A percentile compares a stretch with the other conserved stretches of the same genome.
These are phyloP conservation scores for Drosophila pruinosa DNA, from an alignment of 1,140 invertebrate species.

Conservation along the genomic window DNA sequence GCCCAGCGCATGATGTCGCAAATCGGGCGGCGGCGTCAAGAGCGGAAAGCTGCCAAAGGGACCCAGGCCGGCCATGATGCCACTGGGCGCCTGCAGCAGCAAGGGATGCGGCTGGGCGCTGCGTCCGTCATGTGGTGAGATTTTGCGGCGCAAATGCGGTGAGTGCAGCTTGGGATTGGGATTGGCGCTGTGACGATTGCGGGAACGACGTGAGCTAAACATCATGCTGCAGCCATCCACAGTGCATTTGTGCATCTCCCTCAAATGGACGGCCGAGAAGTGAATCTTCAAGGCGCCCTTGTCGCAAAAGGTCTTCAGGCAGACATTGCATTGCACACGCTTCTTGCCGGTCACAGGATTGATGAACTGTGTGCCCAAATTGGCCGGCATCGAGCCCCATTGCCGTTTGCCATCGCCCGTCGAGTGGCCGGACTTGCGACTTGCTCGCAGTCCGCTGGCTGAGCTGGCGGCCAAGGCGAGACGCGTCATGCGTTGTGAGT, in stretches of 20 bases:
- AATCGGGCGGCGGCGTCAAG: constrained; percentile 89
- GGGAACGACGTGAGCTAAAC: constrained; percentile 97
- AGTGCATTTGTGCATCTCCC: constrained; percentile 99
- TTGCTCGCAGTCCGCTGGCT: constrained; percentile 48
- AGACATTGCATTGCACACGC: constrained; percentile 98
- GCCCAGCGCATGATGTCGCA: constrained; percentile 85
- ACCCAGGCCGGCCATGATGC: constrained; percentile 86
- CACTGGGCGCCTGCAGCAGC: constrained; percentile 88
- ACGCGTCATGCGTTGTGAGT: constrained; percentile 14
- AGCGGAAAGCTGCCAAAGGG: constrained; percentile 90
- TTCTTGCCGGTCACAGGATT: constrained; percentile 97
- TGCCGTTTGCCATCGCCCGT: constrained; percentile 92
- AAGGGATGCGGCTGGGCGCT: constrained; percentile 93
- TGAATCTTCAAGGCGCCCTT: constrained; percentile 99
- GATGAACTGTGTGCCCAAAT: constrained; percentile 94
- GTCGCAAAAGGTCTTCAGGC: constrained; percentile 99
- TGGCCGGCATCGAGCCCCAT: constrained; percentile 94
- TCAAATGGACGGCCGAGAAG: constrained; percentile 98
- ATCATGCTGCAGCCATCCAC: constrained; percentile 99
- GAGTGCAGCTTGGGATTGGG: constrained; percentile 99
- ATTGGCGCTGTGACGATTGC: constrained; percentile 98
- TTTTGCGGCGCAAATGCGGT: constrained; percentile 94
- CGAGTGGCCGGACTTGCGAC: constrained; percentile 90
- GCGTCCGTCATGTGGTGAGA: constrained; percentile 95
- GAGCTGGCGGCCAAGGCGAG: constrained; percentile 15